Evolutionary conservation across 2,113 vertebrate genomes (phyloP).

Genomic region (Cacatua alba): DNA sequence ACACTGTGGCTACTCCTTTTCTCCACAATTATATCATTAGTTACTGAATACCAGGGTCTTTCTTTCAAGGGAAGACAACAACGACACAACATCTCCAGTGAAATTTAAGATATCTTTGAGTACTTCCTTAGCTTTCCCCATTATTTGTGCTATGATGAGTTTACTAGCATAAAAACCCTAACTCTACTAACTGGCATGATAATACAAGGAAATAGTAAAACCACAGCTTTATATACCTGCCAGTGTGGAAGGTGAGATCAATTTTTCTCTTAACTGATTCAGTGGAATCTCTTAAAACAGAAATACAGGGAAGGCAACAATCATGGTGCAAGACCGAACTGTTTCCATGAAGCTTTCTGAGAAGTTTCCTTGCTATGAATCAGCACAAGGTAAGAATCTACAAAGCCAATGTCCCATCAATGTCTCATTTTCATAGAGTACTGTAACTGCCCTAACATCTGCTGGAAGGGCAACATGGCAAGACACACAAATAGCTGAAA

Average conservation of each 20-base stretch:
- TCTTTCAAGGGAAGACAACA: background rate
- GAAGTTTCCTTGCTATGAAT: background rate
- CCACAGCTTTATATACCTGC: background rate
- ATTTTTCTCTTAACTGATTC: background rate
- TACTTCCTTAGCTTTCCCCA: background rate
- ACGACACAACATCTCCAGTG: background rate
- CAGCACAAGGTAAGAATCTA: background rate
- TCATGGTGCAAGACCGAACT: background rate
- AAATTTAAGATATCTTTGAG: background rate
- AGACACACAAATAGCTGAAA: background rate
- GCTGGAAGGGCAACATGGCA: background rate
- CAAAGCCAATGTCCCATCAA: background rate
- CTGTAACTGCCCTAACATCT: background rate
- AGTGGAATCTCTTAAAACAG: background rate
- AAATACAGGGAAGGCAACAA: background rate
- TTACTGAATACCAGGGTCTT: background rate
- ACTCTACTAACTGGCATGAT: background rate
- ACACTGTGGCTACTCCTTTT: background rate
- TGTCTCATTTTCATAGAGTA: background rate
- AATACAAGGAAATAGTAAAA: background rate
- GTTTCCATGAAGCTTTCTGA: background rate
- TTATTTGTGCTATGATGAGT: background rate
- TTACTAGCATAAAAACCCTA: background rate
- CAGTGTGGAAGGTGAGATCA: background rate
- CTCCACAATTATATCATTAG: background rate